Evolutionary conservation across 2,888 invertebrate genomes (phyloP).

Genomic region (Cephus runcator): DNA sequence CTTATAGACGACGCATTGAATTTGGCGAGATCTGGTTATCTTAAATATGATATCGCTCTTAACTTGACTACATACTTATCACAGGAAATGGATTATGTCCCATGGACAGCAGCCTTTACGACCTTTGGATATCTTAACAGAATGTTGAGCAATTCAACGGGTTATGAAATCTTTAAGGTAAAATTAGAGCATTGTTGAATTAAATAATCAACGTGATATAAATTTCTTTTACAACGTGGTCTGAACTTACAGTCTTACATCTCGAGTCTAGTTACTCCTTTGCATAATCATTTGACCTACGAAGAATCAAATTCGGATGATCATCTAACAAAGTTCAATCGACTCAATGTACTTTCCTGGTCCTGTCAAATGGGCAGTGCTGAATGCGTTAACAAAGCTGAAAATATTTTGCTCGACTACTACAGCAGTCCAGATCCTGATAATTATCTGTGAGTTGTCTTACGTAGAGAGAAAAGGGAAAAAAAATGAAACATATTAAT

Average conservation of each 20-base stretch:
- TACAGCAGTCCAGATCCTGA: no score
- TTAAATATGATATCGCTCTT: constrained; percentile 61
- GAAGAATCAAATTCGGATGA: constrained; percentile 65
- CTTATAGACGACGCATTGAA: constrained; percentile 79
- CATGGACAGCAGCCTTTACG: constrained; percentile 64
- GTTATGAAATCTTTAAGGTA: constrained; percentile 12
- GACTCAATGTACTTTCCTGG: constrained; percentile 71
- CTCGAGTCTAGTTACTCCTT: background rate
- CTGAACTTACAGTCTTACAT: constrained; percentile 4
- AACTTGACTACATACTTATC: constrained; percentile 64
- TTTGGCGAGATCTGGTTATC: constrained; percentile 64
- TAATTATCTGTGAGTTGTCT: no score
- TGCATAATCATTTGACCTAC: constrained; percentile 64
- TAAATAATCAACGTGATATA: background rate
- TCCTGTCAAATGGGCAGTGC: constrained; percentile 73
- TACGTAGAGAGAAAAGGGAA: no score
- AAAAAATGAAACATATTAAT: no score
- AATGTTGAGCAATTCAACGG: constrained; percentile 8
- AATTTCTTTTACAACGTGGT: background rate
- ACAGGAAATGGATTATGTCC: constrained; percentile 64
- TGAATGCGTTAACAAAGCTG: constrained; percentile 70
- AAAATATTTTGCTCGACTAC: constrained; percentile 20
- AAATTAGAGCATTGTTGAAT: background rate
- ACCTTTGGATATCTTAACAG: constrained; percentile 19
- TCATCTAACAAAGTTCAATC: constrained; percentile 71